phyloP scores from a whole-genome alignment of 2,888 invertebrate species.

The Dorcus hopei region DNA sequence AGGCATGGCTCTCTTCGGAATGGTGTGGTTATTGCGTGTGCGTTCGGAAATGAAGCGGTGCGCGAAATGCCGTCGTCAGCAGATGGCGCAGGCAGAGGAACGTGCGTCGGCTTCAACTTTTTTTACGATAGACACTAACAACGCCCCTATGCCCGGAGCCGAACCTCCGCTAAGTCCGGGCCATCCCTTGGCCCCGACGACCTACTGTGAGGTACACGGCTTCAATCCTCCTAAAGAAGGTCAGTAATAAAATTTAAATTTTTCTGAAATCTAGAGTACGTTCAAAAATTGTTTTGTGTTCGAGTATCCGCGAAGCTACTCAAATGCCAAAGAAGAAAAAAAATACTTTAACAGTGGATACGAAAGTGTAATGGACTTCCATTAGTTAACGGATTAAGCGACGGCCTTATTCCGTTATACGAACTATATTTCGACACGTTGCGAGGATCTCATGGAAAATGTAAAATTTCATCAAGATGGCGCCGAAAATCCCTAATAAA shows the following conservation, averaged over 20 bases:
- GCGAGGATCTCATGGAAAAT: too few species aligned
- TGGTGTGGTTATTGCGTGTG: conserved; percentile 80
- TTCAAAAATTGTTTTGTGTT: too few species aligned
- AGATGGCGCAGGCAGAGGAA: conserved; percentile 25
- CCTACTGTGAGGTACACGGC: conserved; percentile 60
- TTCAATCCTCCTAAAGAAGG: conserved; percentile 57
- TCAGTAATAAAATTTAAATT: conserved; percentile 39
- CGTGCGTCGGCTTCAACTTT: conserved; percentile 37
- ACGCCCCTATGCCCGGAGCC: conserved; percentile 29
- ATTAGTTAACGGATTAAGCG: too few species aligned
- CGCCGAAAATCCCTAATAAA: too few species aligned
- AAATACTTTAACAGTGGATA: too few species aligned
- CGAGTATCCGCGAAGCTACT: too few species aligned
- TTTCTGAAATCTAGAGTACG: too few species aligned
- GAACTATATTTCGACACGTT: too few species aligned
- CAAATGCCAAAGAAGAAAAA: too few species aligned
- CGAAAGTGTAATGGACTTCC: too few species aligned
- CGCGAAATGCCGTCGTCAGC: conserved; percentile 60
- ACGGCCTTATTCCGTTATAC: too few species aligned
- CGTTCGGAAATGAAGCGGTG: conserved; percentile 76
- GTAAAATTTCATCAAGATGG: too few species aligned
- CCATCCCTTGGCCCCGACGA: conserved; percentile 46
- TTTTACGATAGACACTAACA: conserved; percentile 53
- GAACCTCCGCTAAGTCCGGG: conserved; percentile 34
- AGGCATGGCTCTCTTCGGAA: conserved; percentile 83